phyloP scores from a whole-genome alignment of 2,797 vertebrate species.

The Cuculus canorus region DNA sequence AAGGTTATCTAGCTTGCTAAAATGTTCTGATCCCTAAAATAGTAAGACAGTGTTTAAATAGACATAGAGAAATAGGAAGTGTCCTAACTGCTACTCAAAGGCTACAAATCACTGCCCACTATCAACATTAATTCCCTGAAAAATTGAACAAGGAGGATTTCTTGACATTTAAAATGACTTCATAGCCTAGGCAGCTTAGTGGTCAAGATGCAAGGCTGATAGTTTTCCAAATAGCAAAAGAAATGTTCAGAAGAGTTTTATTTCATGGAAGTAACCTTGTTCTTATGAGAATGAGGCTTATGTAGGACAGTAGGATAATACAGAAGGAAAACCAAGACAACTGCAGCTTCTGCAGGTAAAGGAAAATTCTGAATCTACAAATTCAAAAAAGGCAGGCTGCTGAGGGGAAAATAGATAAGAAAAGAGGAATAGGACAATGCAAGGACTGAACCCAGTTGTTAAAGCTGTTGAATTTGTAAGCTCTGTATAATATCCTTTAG shows the following conservation, averaged over 20 bases:
- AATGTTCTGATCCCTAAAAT: neutral
- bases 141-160: neutral
- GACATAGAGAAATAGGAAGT: neutral
- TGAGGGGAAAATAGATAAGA: neutral
- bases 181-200: neutral
- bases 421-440: neutral
- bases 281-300: neutral
- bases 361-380: neutral
- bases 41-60: neutral
- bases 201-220: neutral
- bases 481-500: neutral
- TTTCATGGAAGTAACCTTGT: neutral
- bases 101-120: neutral
- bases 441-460: neutral
- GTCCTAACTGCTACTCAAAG: neutral
- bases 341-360: neutral
- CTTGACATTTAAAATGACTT: neutral
- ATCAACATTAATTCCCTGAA: neutral
- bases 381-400: neutral
- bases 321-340: neutral
- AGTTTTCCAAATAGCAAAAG: neutral
- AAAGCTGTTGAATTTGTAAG: neutral
- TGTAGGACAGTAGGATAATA: neutral
- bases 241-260: neutral
- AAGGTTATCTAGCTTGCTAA: neutral